Evolutionary conservation across 2,888 invertebrate species (phyloP).

Genomic region (Tenodera sinensis): DNA sequence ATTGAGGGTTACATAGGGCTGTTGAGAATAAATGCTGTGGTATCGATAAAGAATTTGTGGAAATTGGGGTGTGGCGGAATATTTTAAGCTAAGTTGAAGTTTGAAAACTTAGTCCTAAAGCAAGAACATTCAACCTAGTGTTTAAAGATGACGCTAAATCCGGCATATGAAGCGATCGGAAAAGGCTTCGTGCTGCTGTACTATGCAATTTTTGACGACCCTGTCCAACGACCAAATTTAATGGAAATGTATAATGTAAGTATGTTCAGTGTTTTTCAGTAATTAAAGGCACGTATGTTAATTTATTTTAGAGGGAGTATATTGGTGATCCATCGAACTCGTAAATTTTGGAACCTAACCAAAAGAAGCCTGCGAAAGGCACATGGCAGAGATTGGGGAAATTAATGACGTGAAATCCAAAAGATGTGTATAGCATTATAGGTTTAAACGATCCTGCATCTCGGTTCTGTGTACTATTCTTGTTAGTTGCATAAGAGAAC

Average conservation of each 20-base stretch:
- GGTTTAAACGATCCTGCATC: too few species aligned
- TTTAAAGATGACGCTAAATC: conserved; percentile 74
- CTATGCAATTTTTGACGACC: conserved; percentile 87
- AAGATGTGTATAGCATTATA: too few species aligned
- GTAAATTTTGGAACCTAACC: neutral
- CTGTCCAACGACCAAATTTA: conserved; percentile 74
- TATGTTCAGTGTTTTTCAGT: neutral
- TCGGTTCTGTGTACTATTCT: too few species aligned
- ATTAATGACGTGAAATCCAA: too few species aligned
- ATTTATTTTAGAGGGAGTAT: neutral
- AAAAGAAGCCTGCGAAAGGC: neutral
- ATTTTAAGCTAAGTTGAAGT: neutral
- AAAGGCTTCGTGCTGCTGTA: conserved; percentile 94
- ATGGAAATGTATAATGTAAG: conserved; percentile 92
- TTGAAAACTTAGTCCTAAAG: neutral
- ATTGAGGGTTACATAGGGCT: neutral
- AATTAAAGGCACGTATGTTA: neutral
- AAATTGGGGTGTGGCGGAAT: neutral
- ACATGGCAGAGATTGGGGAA: neutral
- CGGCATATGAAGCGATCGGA: conserved; percentile 88
- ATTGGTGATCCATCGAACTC: neutral
- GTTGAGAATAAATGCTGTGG: neutral
- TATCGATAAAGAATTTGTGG: neutral
- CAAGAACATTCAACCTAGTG: neutral
- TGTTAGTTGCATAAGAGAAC: too few species aligned